Conservation (phyloP, 2,797 vertebrate species). For the Myotis planiceps region DNA sequence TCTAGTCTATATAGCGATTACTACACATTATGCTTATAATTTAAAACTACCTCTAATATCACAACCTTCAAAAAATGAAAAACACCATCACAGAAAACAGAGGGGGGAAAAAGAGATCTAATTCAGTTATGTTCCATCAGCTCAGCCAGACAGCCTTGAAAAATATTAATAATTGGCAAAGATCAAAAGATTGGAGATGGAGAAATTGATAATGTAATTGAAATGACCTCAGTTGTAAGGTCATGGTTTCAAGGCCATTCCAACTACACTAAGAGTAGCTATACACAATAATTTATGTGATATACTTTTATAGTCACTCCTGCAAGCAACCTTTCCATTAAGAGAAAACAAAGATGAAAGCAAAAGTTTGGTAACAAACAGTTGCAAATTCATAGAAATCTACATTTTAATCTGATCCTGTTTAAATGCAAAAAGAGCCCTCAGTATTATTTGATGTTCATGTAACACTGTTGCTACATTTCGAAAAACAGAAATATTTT, state of each 20-base stretch:
- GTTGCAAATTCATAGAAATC: neutral
- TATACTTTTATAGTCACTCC: slow-evolving; percentile 27
- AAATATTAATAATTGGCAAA: slow-evolving; percentile 57
- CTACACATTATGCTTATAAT: slow-evolving; percentile 62
- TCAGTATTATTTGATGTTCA: slow-evolving; percentile 1
- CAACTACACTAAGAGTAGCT: slow-evolving; percentile 54
- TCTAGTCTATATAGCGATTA: slow-evolving; percentile 59
- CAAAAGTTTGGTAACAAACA: neutral
- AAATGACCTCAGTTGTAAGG: slow-evolving; percentile 30
- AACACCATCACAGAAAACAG: slow-evolving; percentile 58
- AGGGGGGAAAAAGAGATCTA: neutral
- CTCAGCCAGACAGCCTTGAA: slow-evolving; percentile 64
- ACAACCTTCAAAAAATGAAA: slow-evolving; percentile 61
- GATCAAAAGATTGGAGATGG: slow-evolving; percentile 40
- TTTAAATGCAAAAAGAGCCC: neutral
- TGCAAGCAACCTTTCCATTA: slow-evolving; percentile 53
- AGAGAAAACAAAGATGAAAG: slow-evolving; percentile 8
- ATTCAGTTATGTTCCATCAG: slow-evolving; percentile 48
- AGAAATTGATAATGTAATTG: slow-evolving; percentile 11
- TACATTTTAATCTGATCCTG: neutral
- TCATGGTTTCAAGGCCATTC: slow-evolving; percentile 50
- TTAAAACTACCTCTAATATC: slow-evolving; percentile 65
- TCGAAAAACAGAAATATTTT: slow-evolving; percentile 10
- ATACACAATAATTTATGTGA: slow-evolving; percentile 18
- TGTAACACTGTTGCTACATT: neutral